Base-by-base conservation (phyloP, 2,888 invertebrate genomes). In the Pollenia labialis region DNA sequence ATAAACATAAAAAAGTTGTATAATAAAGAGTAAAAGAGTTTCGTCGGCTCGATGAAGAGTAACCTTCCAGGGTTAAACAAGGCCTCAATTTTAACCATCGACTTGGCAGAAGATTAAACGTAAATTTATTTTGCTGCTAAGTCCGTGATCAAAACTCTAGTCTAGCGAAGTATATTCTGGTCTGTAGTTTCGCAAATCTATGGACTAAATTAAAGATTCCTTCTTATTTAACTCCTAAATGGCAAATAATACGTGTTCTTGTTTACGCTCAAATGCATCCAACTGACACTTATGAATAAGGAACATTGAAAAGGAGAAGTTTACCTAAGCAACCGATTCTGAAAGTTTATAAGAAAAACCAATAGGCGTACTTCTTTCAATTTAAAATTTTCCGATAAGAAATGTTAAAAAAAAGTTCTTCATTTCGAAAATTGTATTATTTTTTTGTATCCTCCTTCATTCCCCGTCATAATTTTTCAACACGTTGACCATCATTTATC, bases 401-500 rank as follows among this genome's bases (percentile, higher is more conserved):
- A 32, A 6, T 6, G 6, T 16, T n/a, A n/a, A n/a, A 52, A 52
- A 7, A 44, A 64, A 64, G 46, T 9, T 23, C 11, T 46, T 42
- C 4, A 46, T 64, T 46, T 11, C 32, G 1, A 32, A 32, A 56
- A 11, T 23, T 10, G 0, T 23, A 9, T 23, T 0, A 54, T 54
- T n/a, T 18, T 16, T 54, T 40, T 68, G 1, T 4, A 1, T 62
- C 32, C 1, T 72, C n/a, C 40, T 18, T 42, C 74, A 56, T 74
- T 81, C 66, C 56, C 66, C 16, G 0, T 69, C 16, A 14, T 48
- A 10, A 60, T 14, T 18, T 10, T 23, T 54, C 68, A 9, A 58
- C 64, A 64, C 18, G 64, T 64, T 44, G 64, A 64, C 64, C 44
- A 44, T 64, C 54, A 81, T 81, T 81, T 81, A 58, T 81, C 74